phyloP scores from a whole-genome alignment of 2,113 vertebrate species.

The Lepus europaeus region DNA sequence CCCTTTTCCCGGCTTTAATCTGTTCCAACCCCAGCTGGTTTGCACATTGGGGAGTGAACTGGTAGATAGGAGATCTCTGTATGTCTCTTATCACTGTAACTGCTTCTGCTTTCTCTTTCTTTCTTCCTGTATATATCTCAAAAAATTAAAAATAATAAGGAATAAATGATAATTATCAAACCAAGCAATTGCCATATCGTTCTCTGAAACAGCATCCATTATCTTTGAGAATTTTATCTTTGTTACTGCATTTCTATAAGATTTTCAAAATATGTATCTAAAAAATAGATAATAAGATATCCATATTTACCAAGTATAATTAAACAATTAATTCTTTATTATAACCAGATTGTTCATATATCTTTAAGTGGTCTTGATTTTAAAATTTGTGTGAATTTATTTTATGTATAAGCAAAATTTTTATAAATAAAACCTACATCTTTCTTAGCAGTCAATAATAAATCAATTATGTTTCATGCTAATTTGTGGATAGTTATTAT shows the following conservation, averaged over 20 bases:
- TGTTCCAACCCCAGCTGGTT: too few relatives aligned
- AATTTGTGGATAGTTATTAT: neutral
- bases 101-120: too few relatives aligned
- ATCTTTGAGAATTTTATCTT: neutral
- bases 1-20: too few relatives aligned
- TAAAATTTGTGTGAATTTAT: neutral
- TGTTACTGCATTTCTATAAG: neutral
- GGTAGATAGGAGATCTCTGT: too few relatives aligned
- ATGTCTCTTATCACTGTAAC: too few relatives aligned
- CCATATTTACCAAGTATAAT: neutral
- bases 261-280: conserved; percentile 4
- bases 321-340: neutral
- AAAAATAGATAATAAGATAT: conserved; percentile 14
- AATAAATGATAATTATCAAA: neutral
- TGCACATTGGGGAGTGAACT: too few relatives aligned
- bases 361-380: neutral
- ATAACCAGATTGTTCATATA: neutral
- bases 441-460: neutral
- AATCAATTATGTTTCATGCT: neutral
- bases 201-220: neutral
- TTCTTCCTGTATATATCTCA: too few relatives aligned
- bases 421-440: neutral
- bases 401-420: neutral
- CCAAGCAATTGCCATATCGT: neutral
- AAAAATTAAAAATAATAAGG: too few relatives aligned